Evolutionary conservation across 2,888 invertebrate species (phyloP).

Genomic region (Seira sanloemensis): DNA sequence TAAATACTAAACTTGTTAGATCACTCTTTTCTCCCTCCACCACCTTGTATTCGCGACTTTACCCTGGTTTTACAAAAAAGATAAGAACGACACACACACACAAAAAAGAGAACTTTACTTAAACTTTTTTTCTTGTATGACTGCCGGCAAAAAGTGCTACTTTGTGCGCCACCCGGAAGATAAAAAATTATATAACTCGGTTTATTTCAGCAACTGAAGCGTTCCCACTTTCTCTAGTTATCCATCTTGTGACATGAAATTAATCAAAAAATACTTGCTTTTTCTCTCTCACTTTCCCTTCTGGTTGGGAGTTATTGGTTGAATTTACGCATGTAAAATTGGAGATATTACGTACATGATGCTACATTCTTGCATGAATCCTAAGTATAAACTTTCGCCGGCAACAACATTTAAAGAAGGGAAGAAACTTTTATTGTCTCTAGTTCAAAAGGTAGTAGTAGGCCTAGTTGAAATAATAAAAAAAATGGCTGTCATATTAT

Average conservation of each 20-base stretch:
- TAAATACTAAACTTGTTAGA: conserved; percentile 1
- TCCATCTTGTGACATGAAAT: conserved; percentile 32
- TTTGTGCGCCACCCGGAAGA: background rate
- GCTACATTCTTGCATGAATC: no score
- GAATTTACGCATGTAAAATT: background rate
- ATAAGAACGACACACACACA: background rate
- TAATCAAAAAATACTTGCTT: conserved; percentile 32
- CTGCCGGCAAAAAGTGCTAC: background rate
- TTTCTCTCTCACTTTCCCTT: background rate
- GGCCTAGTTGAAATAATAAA: background rate
- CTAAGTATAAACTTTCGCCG: no score
- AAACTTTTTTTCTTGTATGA: background rate
- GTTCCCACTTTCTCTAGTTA: background rate
- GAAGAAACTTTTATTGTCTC: background rate
- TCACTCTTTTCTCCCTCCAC: background rate
- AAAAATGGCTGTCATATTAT: background rate
- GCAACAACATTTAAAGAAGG: no score
- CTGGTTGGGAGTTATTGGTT: background rate
- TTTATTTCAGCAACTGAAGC: background rate
- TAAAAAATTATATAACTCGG: background rate
- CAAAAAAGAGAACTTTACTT: background rate
- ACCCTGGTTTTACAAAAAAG: background rate
- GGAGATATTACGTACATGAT: no score
- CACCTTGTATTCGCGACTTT: background rate
- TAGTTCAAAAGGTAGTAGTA: background rate